phyloP scores from a whole-genome alignment of 2,797 vertebrate genomes.

The Orientallactaga sibirica region DNA sequence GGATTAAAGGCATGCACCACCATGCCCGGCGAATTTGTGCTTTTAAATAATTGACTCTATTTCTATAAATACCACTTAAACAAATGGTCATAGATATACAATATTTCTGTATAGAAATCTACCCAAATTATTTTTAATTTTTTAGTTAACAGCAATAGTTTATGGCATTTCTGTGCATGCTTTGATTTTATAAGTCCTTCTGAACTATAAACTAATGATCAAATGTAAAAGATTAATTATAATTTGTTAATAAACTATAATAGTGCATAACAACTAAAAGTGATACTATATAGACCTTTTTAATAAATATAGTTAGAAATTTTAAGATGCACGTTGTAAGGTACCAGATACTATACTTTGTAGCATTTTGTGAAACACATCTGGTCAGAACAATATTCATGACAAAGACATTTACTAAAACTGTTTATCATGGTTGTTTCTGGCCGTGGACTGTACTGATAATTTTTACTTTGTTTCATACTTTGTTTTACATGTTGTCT shows the following conservation, averaged over 20 bases:
- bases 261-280: background rate
- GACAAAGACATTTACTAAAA: slow-evolving; percentile 42
- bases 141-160: background rate
- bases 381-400: slow-evolving; percentile 4
- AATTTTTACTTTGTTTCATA: background rate
- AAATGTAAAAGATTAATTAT: slow-evolving; percentile 22
- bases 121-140: background rate
- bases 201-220: background rate
- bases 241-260: slow-evolving; percentile 49
- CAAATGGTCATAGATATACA: background rate
- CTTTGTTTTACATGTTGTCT: slow-evolving; percentile 5
- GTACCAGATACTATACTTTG: background rate
- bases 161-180: too few relatives aligned
- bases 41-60: slow-evolving; percentile 35
- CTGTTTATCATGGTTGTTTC: background rate
- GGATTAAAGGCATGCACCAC: too few relatives aligned
- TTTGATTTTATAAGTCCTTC: too few relatives aligned
- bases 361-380: slow-evolving; percentile 16
- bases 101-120: background rate
- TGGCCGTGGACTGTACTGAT: background rate
- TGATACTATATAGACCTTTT: background rate
- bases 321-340: slow-evolving; percentile 45
- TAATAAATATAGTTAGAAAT: background rate
- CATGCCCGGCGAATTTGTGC: background rate
- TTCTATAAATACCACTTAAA: slow-evolving; percentile 23